phyloP scores from a whole-genome alignment of 2,797 vertebrate genomes.

The Thaleichthys pacificus region DNA sequence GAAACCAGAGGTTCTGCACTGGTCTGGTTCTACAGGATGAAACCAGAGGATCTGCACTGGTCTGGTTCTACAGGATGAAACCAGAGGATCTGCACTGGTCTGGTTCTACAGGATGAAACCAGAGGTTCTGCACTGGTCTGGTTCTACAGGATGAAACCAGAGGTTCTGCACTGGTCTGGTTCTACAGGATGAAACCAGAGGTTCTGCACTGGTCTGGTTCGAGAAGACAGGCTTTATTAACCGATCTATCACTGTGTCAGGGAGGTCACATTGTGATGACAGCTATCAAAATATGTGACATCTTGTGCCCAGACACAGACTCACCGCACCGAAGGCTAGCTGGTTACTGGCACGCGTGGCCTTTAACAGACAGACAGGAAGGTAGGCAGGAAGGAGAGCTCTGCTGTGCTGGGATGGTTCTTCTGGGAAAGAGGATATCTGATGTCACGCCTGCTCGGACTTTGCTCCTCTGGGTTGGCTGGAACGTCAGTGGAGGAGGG shows the following conservation, averaged over 20 bases:
- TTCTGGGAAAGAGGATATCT: not conserved
- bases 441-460: not conserved
- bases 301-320: conserved; percentile 45
- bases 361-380: conserved; percentile 24
- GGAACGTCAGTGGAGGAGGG: not conserved
- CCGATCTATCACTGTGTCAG: no score
- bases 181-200: conserved; percentile 3
- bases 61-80: no score
- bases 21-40: no score
- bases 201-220: not conserved
- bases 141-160: no score
- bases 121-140: no score
- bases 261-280: conserved; percentile 11
- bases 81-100: no score
- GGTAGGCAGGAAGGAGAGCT: conserved; percentile 17
- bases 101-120: no score
- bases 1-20: not conserved
- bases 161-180: no score
- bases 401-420: not conserved
- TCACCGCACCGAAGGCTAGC: no score
- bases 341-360: no score
- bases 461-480: not conserved
- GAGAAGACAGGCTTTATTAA: conserved; percentile 1
- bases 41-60: no score
- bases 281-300: conserved; percentile 12